These are phyloP conservation scores for Caenorhabditis virilis DNA, from an alignment of 2,888 invertebrate species.

Conservation along the genomic window DNA sequence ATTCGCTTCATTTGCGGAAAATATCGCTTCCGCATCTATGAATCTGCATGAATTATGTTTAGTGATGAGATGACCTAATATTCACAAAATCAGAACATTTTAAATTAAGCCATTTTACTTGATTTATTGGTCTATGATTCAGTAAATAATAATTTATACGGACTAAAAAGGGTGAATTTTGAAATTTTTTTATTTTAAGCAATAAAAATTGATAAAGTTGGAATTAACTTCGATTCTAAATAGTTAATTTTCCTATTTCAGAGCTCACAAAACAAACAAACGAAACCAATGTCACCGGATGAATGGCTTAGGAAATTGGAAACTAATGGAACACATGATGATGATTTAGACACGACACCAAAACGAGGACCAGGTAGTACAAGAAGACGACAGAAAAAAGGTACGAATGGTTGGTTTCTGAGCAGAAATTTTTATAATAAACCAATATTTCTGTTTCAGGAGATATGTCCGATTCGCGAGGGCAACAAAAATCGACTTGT, in stretches of 20 bases:
- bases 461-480: conserved; percentile 42
- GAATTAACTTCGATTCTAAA: background rate
- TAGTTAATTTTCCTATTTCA: conserved; percentile 11
- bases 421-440: too few relatives aligned
- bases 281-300: conserved; percentile 65
- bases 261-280: conserved; percentile 44
- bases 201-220: too few relatives aligned
- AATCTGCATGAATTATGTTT: too few relatives aligned
- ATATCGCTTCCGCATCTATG: too few relatives aligned
- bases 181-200: too few relatives aligned
- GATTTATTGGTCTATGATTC: too few relatives aligned
- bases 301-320: conserved; percentile 66
- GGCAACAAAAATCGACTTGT: conserved; percentile 46
- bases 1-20: too few relatives aligned
- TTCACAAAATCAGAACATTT: too few relatives aligned
- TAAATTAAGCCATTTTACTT: too few relatives aligned
- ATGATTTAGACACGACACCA: conserved; percentile 43
- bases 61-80: too few relatives aligned
- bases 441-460: conserved; percentile 33
- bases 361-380: conserved; percentile 42
- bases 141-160: too few relatives aligned
- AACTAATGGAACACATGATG: conserved; percentile 53
- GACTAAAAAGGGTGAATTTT: too few relatives aligned
- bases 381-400: conserved; percentile 38
- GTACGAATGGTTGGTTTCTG: background rate